Evolutionary conservation across 2,888 invertebrate genomes (phyloP), one percentile per base, ranked within the genome.

Genomic region (Operophtera brumata): DNA sequence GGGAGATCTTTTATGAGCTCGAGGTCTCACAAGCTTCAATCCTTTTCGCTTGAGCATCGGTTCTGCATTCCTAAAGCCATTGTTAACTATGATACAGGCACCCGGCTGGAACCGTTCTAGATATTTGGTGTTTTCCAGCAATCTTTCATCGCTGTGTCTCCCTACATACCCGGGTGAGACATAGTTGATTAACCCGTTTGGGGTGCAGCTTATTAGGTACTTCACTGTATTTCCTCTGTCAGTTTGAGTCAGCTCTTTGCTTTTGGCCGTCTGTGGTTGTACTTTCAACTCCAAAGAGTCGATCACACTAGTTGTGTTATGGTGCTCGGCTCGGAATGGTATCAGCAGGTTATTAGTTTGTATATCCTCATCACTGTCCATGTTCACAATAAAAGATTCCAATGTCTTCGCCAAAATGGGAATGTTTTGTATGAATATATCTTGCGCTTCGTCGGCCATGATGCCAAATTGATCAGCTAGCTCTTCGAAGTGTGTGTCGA

Each of bases 381-480:
- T 20, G 14, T 14, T 8, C n/a, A 47, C 11, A 1, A 30, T 30
- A 20, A 47, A 40, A 1, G 40, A 32, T n/a, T 32, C 25, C 6
- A 47, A 11, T 5, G 20, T 3, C 12, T 40, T 47, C 1, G 47
- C 40, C 11, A 47, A 5, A n/a, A 12, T 6, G 5, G 47, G 34
- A 2, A 40, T 3, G 20, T 40, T 40, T 20, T 14, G 1, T 0
- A 25, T 20, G 9, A 47, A 47, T n/a, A 47, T 20, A 2, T 25
- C 1, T 2, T 9, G 30, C 9, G 47, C 47, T 34, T 47, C 32
- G 9, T 11, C 4, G 8, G 39, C 6, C 1, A 13, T 11, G 7
- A 34, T 40, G 5, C 47, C 47, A 28, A 47, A 47, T 32, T 47
- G 40, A 11, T 47, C 47, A 6, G 47, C 47, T 10, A 47, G n/a